Evolutionary conservation across 2,888 invertebrate species (phyloP).

Genomic region (Cryptus viduatorius): DNA sequence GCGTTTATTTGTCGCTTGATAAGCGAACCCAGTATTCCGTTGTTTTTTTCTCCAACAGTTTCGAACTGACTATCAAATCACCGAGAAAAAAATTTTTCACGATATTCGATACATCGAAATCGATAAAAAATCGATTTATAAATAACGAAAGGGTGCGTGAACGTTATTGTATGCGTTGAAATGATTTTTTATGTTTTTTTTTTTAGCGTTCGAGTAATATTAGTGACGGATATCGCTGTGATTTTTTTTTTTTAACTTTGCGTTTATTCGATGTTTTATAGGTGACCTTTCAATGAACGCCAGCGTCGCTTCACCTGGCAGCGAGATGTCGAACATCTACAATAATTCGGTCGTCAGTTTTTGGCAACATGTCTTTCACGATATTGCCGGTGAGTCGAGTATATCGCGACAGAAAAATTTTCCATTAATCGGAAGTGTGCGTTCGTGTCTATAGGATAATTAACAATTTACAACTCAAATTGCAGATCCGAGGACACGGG

Average conservation of each 20-base stretch:
- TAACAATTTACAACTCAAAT: neutral
- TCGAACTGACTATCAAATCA: too few species aligned
- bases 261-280: conserved; percentile 68
- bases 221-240: neutral
- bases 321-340: conserved; percentile 85
- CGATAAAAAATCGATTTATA: too few species aligned
- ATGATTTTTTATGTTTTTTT: neutral
- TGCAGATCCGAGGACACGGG: conserved; percentile 89
- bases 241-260: neutral
- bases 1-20: too few species aligned
- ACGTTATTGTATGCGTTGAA: neutral
- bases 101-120: too few species aligned
- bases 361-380: conserved; percentile 88
- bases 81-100: too few species aligned
- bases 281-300: conserved; percentile 79
- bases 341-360: conserved; percentile 88
- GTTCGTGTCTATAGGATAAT: neutral
- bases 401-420: neutral
- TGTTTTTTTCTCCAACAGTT: neutral
- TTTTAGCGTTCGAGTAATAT: neutral
- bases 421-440: too few species aligned
- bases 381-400: conserved; percentile 88
- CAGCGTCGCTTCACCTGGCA: conserved; percentile 72
- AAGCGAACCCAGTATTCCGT: neutral
- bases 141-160: neutral